These are phyloP conservation scores for Pseudocheirus occidentalis DNA, from an alignment of 2,797 vertebrate species.

Conservation along the genomic window DNA sequence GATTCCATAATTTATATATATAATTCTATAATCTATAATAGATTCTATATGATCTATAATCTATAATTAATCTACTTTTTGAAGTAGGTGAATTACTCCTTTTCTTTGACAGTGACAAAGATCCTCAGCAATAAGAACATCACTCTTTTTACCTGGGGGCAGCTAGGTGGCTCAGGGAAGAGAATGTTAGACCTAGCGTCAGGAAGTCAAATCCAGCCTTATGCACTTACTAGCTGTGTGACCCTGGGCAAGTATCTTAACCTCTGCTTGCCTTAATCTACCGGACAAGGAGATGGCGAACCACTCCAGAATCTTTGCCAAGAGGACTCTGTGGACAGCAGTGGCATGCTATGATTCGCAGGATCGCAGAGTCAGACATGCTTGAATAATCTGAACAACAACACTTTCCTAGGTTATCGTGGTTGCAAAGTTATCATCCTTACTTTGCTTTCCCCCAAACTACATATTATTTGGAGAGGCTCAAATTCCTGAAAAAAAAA, in stretches of 20 bases:
- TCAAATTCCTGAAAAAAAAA: background rate
- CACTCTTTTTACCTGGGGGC: background rate
- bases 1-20: too few relatives aligned
- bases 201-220: background rate
- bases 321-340: background rate
- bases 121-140: background rate
- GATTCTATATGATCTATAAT: too few relatives aligned
- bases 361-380: background rate
- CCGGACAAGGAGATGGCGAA: background rate
- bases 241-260: background rate
- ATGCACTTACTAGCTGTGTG: background rate
- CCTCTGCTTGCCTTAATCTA: background rate
- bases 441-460: background rate
- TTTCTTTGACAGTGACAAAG: background rate
- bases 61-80: background rate
- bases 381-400: background rate
- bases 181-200: background rate
- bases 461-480: background rate
- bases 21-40: too few relatives aligned
- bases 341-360: too few relatives aligned
- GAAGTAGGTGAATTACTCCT: background rate
- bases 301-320: background rate
- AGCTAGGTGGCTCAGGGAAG: background rate
- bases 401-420: background rate
- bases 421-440: background rate